Base-by-base conservation (phyloP, 2,797 vertebrate species). In the Tarsius wallacei region DNA sequence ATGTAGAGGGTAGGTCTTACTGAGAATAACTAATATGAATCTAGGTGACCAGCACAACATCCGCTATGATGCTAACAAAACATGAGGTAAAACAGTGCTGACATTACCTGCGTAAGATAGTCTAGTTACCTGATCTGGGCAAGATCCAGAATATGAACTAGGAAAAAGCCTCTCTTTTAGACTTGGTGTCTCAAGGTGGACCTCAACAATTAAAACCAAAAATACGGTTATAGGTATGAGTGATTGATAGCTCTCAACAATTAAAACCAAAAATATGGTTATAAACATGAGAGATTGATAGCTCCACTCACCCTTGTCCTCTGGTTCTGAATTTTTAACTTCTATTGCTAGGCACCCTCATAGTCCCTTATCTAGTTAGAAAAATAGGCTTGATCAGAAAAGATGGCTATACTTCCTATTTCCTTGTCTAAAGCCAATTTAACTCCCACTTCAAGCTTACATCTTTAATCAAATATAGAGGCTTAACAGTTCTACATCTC, bases 401-500 rank as follows among this genome's bases (percentile, higher is more conserved):
- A 84, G 47, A 86, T 3, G 24, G 15, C 76, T 89, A 80, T 42
- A 91, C 15, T 90, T 90, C 55, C 31, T 91, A 77, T 93, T 95
- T 84, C 71, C 42, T 92, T 86, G 53, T 90, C 91, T 94, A 47
- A 94, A 87, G 71, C 94, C 70, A 95, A 61, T 82, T 93, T 78
- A 96, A 94, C 51, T 93, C 85, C 70, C n/a, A 92, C 77, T 73
- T 87, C 42, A 88, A 95, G 78, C 70, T 88, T 47, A 93, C 8
- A 91, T 88, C 77, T 90, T 94, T 17, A 91, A 33, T 96, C 36
- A 87, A 87, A 84, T 26, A n/a, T 26, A 68, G n/a, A 93, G 33
- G 24, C 47, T 24, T 59, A 93, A 93, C 4, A 87, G 26, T 31
- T 87, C 78, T 86, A 93, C 14, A 82, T 93, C 55, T 80, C 71